These are phyloP conservation scores for Drosophila subobscura DNA, from an alignment of 1,140 invertebrate genomes.

Conservation along the genomic window DNA sequence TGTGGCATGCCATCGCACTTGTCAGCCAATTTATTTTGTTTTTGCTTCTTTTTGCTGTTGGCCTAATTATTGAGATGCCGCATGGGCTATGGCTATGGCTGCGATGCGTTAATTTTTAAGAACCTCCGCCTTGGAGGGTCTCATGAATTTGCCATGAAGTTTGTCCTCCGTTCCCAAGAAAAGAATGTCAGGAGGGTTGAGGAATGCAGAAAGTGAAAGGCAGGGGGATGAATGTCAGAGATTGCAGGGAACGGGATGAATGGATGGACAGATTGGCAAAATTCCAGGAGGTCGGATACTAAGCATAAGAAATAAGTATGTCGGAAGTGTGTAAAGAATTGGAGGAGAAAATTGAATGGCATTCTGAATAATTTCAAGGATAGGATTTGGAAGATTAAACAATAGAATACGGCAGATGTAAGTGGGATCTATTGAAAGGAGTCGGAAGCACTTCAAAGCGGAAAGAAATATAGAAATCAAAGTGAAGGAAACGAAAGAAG, in stretches of 20 bases:
- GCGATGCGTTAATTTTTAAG: conserved; percentile 62
- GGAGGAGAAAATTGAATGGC: neutral
- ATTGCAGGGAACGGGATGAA: conserved; percentile 1
- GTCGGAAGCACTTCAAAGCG: too few relatives aligned
- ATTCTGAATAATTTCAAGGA: conserved; percentile 1
- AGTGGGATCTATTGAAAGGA: too few relatives aligned
- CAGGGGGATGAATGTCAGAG: conserved; percentile 4
- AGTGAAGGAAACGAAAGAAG: too few relatives aligned
- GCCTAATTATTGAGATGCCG: conserved; percentile 63
- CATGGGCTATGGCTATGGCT: conserved; percentile 21
- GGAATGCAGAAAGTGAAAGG: conserved; percentile 8
- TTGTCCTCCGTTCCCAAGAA: neutral
- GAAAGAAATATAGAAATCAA: too few relatives aligned
- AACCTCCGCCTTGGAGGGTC: conserved; percentile 47
- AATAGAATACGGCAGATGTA: too few relatives aligned
- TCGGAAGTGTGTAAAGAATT: conserved; percentile 7
- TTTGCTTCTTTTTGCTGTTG: conserved; percentile 53
- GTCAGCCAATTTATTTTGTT: conserved; percentile 69
- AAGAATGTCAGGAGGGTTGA: conserved; percentile 5
- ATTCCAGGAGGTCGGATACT: conserved; percentile 30
- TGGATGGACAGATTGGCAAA: conserved; percentile 4
- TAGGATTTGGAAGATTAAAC: too few relatives aligned
- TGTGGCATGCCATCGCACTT: conserved; percentile 62
- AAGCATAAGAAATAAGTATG: conserved; percentile 2
- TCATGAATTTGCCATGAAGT: conserved; percentile 39